Base-by-base conservation (phyloP, 2,113 vertebrate species). In the Candoia aspera region DNA sequence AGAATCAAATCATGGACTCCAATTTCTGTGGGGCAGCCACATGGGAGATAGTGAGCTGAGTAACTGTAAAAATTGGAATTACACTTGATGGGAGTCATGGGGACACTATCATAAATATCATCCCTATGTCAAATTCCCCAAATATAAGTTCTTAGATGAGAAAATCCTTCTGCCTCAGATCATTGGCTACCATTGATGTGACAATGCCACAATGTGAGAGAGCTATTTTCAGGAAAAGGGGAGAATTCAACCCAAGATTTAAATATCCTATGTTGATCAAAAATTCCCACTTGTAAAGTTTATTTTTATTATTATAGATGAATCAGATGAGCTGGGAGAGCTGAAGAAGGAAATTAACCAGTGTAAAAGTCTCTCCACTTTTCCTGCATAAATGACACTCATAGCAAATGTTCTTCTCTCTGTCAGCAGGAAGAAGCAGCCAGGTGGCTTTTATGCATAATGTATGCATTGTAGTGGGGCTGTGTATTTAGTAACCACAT, bases 391-490 rank as follows among this genome's bases (percentile, higher is more conserved):
- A 92, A 57, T 88, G 54, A 83, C 94, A 9, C n/a, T 64, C n/a
- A 91, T 91, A 94, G 58, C 46, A 95, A 94, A 88, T 89, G 93
- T 85, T 87, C 59, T 88, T 90, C 79, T 88, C 87, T 90, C 10
- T 92, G n/a, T 89, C 68, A 94, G 49, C 54, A 92, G 10, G 46
- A 53, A 90, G 24, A 94, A 94, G 90, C 87, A 90, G 21, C 89
- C 88, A 93, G 62, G 89, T 95, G 90, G 54, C 49, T 94, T 6
- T 54, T 91, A 68, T 87, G 87, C 55, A 92, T 94, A 95, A 95
- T 73, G 24, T 21, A 88, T 62, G 12, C 11, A 85, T 13, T 79
- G 33, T 90, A 87, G 2, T 42, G 94, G 73, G 53, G 87, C 0
- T 1, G 19, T 37, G 4, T 87, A 91, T 93, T 92, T 95, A 21